Evolutionary conservation across 1,140 invertebrate genomes (phyloP), one percentile per base, ranked within the genome.

Genomic region (Pseudobourletiella spinata): DNA sequence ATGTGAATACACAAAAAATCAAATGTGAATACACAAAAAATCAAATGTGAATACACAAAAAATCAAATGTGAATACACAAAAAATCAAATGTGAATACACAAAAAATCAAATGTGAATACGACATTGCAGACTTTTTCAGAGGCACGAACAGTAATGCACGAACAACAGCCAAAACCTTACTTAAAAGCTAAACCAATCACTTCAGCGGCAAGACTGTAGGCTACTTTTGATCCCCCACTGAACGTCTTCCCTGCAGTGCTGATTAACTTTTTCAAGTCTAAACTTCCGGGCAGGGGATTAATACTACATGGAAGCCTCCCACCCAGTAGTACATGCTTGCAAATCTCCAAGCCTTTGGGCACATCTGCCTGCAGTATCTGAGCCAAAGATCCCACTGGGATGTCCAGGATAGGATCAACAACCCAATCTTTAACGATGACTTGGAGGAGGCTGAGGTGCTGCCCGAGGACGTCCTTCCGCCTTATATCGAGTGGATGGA

Each of bases 291-390:
- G 8, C 22, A 8, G 16, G 22, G 46, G 24, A 8, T n/a, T 6
- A 25, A 11, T 20, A 11, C 8, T 11, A 48, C 46, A 48, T 48
- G 46, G 46, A 11, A 48, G 67, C 72, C 50, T 71, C 64, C 1
- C 65, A 48, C 14, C 51, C 24, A 54, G 18, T 11, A 48, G 46
- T 6, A 48, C 18, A 20, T 48, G 16, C 24, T 48, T 48, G 46
- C 46, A 48, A 8, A 48, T 11, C 22, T 48, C 46, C 46, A 48
- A 20, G 6, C 16, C 16, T 20, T 6, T 20, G 11, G 11, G 11
- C 16, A 11, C 18, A 8, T 48, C 46, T 11, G 16, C 6, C 46
- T 48, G 16, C 16, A 48, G 6, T 11, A 48, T n/a, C 11, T 48
- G 6, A 8, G 11, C 24, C 6, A 48, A 6, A 11, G 18, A 6